Base-by-base conservation (phyloP, 1,140 invertebrate species). In the Caenorhabditis remanei region DNA sequence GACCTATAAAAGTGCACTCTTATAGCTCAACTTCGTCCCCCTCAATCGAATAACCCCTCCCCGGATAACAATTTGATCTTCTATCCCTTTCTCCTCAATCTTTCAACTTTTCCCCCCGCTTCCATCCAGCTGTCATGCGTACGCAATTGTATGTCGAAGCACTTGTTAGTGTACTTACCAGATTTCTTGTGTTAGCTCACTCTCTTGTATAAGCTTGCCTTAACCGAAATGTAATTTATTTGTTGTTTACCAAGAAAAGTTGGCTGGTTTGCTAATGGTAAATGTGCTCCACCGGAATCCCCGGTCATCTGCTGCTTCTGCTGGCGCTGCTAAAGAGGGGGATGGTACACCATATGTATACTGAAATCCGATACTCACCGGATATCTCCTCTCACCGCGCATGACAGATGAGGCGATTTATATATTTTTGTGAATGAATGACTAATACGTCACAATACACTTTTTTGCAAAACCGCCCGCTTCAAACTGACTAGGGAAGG, bases 121-220 rank as follows among this genome's bases (percentile, higher is more conserved):
- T n/a, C n/a, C 21, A 8, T 61, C 21, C 2, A 40, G 24, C 32
- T 65, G 61, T 40, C 61, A 65, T 16, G 21, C n/a, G 40, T 40
- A 61, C 56, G 1, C n/a, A 61, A 40, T 65, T 65, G 61, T 65
- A 65, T 65, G 61, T 65, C 61, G 61, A 65, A 65, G 61, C 61
- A 65, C 61, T 65, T 65, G 61, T 32, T 32, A 32, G 32, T 32
- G 32, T 32, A 32, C 32, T 65, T 40, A 32, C 61, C 61, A 65
- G 61, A 65, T 65, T 65, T 65, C 16, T 65, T 65, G 21, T 65
- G 24, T 21, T 7, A 4, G 5, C 7, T 40, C 24, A 40, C 11
- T 8, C 7, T 24, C 8, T 16, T 41, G 21, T 41, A 0, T 40
- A 24, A 65, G 61, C 61, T 40, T 65, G 21, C 61, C 61, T 65